Conservation (phyloP, 2,797 vertebrate genomes). For the Pseudomugil tenellus region DNA sequence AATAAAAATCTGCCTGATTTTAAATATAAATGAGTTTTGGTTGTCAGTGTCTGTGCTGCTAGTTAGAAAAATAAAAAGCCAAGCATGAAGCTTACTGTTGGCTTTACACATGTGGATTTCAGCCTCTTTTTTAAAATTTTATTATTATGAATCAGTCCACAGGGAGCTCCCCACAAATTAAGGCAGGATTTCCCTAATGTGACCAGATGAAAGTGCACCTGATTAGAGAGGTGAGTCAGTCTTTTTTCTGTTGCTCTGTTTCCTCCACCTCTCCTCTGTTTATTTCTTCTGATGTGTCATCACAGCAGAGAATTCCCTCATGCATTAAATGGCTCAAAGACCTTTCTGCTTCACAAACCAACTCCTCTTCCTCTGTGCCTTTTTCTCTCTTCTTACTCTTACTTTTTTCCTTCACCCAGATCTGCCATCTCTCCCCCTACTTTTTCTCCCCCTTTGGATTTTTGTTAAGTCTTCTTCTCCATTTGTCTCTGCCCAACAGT, state of each 20-base stretch:
- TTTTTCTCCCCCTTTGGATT: conserved; percentile 25
- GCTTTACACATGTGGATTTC: not conserved
- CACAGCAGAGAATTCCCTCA: conserved; percentile 59
- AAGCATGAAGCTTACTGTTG: not conserved
- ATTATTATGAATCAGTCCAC: conserved; percentile 3
- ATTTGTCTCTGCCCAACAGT: conserved; percentile 58
- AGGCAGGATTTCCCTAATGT: conserved; percentile 43
- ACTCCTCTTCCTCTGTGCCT: conserved; percentile 34
- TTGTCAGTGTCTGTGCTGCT: not conserved
- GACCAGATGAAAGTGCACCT: conserved; percentile 35
- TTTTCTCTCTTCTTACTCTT: conserved; percentile 29
- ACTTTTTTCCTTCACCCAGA: conserved; percentile 25
- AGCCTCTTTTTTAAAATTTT: too few relatives aligned
- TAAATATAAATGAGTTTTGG: not conserved
- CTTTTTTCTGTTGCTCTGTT: conserved; percentile 48
- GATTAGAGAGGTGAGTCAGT: conserved; percentile 39
- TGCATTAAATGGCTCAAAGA: conserved; percentile 59
- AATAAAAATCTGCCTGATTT: not conserved
- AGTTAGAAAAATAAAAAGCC: not conserved
- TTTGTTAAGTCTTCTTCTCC: conserved; percentile 40
- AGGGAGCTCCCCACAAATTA: conserved; percentile 14
- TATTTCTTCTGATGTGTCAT: conserved; percentile 58
- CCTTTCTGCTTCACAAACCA: conserved; percentile 60
- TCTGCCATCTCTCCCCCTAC: not conserved
- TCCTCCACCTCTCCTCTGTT: conserved; percentile 38